Evolutionary conservation across 1,140 invertebrate genomes (phyloP), one percentile per base, ranked within the genome.

Genomic region (Psix sp.): DNA sequence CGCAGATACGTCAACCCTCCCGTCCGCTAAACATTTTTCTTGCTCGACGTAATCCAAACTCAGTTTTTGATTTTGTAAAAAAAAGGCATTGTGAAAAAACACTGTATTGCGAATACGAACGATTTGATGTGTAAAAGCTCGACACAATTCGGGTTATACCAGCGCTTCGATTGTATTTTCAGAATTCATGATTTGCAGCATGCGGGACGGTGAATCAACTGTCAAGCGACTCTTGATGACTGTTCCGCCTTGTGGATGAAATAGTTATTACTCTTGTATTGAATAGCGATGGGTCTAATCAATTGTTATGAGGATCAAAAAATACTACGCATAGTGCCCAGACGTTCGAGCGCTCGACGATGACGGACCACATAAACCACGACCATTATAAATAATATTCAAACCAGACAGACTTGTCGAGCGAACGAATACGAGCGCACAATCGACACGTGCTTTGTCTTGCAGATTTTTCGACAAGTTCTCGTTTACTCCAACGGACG

Each of bases 291-390:
- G 78, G 74, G 73, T 84, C 77, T 82, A 83, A 80, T 77, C 74
- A 78, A 82, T 78, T 74, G 70, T 80, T 78, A 82, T 74, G 62
- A 59, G 59, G 72, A 73, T 67, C 7, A 21, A 33, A 24, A 29
- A 21, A 26, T 17, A 36, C 11, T 11, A 33, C n/a, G n/a, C 11
- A 36, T 9, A 65, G 77, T 65, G 72, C 80, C 77, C 26, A 31
- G 10, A 11, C 49, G 66, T 84, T 86, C 80, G 83, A 84, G 78
- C 84, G 82, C 76, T 84, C 82, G 84, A 86, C 80, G 81, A 84
- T 66, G 35, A 63, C 36, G 75, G n/a, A n/a, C n/a, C n/a, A n/a
- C n/a, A n/a, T n/a, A 66, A 42, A 35, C 70, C 40, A 45, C 42
- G 71, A 15, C 36, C 26, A 60, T 51, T 66, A 60, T 56, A 67